These are phyloP conservation scores for Nymphalis polychloros DNA, from an alignment of 2,888 invertebrate species.

Conservation along the genomic window DNA sequence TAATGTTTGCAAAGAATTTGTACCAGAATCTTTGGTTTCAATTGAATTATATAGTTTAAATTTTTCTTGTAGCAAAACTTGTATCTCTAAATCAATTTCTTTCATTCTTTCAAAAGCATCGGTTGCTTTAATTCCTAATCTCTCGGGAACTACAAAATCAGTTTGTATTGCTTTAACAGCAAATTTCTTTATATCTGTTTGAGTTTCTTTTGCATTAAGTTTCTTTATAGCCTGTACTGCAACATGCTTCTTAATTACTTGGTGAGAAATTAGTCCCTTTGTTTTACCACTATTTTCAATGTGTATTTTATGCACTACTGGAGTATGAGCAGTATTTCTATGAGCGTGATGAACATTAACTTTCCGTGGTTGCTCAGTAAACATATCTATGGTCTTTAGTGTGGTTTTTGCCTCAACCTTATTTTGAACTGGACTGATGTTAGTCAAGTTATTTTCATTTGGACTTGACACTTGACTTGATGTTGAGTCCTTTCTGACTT, in stretches of 20 bases:
- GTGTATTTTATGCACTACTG: slow-evolving; percentile 44
- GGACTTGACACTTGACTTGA: slow-evolving; percentile 64
- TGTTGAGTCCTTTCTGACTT: slow-evolving; percentile 51
- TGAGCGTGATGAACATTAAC: slow-evolving; percentile 54
- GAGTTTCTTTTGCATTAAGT: slow-evolving; percentile 53
- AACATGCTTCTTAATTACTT: slow-evolving; percentile 46
- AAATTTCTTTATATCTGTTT: slow-evolving; percentile 54
- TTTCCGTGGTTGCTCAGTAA: slow-evolving; percentile 63
- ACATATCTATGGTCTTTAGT: slow-evolving; percentile 70
- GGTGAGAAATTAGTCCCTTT: slow-evolving; percentile 39
- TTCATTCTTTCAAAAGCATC: slow-evolving; percentile 81
- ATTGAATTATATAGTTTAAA: slow-evolving; percentile 80
- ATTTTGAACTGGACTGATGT: slow-evolving; percentile 44
- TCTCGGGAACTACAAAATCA: slow-evolving; percentile 44
- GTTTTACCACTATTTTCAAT: slow-evolving; percentile 49
- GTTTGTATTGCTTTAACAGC: slow-evolving; percentile 58
- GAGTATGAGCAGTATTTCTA: slow-evolving; percentile 59
- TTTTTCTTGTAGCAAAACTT: slow-evolving; percentile 80
- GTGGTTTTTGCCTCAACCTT: slow-evolving; percentile 62
- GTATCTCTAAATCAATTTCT: slow-evolving; percentile 83
- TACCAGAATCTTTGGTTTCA: slow-evolving; percentile 59
- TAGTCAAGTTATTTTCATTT: slow-evolving; percentile 50
- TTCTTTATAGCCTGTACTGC: slow-evolving; percentile 57
- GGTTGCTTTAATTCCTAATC: slow-evolving; percentile 47
- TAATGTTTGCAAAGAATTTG: slow-evolving; percentile 58